A percentile compares a stretch with the other conserved stretches of the same genome.
These are phyloP conservation scores for Cacatua alba DNA, from an alignment of 2,113 vertebrate genomes.

Conservation along the genomic window DNA sequence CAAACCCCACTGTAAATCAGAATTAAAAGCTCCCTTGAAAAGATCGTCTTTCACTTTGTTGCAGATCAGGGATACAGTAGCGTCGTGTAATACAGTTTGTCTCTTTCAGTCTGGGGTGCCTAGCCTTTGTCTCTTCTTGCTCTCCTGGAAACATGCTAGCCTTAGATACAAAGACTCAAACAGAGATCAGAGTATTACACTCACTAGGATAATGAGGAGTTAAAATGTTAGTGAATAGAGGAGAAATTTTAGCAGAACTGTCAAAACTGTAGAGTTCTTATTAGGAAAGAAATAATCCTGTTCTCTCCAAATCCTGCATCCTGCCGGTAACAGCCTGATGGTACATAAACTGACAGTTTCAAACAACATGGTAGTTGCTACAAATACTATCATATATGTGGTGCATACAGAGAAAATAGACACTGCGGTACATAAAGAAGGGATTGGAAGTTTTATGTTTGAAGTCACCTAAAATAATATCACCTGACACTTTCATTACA, in stretches of 20 bases:
- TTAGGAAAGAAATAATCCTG: background rate
- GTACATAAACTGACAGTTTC: background rate
- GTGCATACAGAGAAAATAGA: background rate
- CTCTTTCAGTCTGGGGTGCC: constrained; percentile 81
- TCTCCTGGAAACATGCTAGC: constrained; percentile 79
- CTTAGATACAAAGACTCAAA: constrained; percentile 77
- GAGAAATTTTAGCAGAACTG: background rate
- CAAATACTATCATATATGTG: background rate
- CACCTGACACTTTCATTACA: background rate
- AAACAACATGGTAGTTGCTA: background rate
- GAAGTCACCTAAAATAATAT: background rate
- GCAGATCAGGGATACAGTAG: background rate
- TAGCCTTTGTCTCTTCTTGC: constrained; percentile 82
- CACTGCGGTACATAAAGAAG: background rate
- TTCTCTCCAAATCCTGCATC: background rate
- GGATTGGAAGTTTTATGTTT: background rate
- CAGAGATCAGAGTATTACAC: background rate
- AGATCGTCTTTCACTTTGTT: background rate
- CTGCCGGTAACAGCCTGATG: background rate
- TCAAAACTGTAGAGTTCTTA: background rate
- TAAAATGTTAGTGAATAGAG: background rate
- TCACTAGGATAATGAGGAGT: background rate
- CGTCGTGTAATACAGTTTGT: constrained; percentile 78
- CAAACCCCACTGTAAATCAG: background rate
- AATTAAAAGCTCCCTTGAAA: constrained; percentile 11